These are phyloP conservation scores for Drosophila mimica DNA, from an alignment of 2,888 invertebrate genomes.

Conservation along the genomic window DNA sequence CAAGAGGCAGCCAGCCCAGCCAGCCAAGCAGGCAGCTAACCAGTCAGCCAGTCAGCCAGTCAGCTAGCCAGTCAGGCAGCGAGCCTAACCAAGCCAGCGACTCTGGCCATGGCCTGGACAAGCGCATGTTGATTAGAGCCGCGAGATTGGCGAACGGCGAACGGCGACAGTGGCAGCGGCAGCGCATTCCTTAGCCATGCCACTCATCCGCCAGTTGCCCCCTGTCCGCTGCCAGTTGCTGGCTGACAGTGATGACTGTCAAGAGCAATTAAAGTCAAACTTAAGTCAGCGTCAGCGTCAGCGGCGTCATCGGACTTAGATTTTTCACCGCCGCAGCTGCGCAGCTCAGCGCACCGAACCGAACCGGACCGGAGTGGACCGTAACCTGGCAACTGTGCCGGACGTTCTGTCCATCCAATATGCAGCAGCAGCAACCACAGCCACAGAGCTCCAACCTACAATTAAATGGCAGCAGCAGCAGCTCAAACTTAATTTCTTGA, in stretches of 20 bases:
- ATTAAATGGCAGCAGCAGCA: slow-evolving; percentile 70
- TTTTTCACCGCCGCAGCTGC: slow-evolving; percentile 79
- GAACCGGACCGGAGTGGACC: slow-evolving; percentile 30
- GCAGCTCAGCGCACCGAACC: slow-evolving; percentile 47
- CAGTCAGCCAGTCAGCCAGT: slow-evolving; percentile 46
- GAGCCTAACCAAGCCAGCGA: slow-evolving; percentile 46
- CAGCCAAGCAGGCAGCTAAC: slow-evolving; percentile 41
- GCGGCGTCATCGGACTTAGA: slow-evolving; percentile 65
- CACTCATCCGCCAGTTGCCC: slow-evolving; percentile 33
- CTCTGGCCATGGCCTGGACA: slow-evolving; percentile 63
- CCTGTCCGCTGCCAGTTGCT: background rate
- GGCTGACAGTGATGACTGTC: slow-evolving; percentile 82
- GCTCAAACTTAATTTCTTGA: slow-evolving; percentile 79
- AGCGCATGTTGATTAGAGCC: slow-evolving; percentile 79
- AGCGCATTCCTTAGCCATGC: slow-evolving; percentile 50
- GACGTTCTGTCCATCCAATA: slow-evolving; percentile 75
- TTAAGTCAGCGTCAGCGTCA: slow-evolving; percentile 63
- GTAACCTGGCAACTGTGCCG: slow-evolving; percentile 44
- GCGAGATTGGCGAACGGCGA: slow-evolving; percentile 73
- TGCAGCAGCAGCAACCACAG: slow-evolving; percentile 55
- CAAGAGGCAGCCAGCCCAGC: slow-evolving; percentile 54
- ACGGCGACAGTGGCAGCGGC: slow-evolving; percentile 1
- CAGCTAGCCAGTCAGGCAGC: slow-evolving; percentile 38
- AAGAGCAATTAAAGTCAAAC: slow-evolving; percentile 84
- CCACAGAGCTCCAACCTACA: slow-evolving; percentile 67